Conservation (phyloP, 2,113 vertebrate species). For the Thryonomys swinderianus region DNA sequence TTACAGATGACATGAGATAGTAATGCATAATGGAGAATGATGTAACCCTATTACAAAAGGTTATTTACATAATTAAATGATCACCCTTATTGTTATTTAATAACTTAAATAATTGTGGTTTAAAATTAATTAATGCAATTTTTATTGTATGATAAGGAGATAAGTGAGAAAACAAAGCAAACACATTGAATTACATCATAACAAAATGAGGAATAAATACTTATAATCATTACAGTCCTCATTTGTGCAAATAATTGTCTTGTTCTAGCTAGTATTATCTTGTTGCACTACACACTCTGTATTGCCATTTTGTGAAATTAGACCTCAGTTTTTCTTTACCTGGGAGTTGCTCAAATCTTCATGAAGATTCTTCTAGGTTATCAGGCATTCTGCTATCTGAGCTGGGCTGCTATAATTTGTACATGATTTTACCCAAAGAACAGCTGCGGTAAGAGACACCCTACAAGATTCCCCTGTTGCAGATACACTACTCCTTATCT, state of each 20-base stretch:
- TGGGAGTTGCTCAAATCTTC: background rate
- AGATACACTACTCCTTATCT: background rate
- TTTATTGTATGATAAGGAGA: background rate
- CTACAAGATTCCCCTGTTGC: background rate
- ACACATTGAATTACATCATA: background rate
- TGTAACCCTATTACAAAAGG: background rate
- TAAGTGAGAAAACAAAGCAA: background rate
- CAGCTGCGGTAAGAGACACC: background rate
- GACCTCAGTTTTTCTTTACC: background rate
- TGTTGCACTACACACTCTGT: background rate
- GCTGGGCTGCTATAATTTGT: background rate
- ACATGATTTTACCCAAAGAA: background rate
- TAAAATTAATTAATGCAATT: background rate
- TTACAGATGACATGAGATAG: background rate
- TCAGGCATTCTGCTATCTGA: background rate
- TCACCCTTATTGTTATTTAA: background rate
- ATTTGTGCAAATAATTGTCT: background rate
- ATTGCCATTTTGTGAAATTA: background rate
- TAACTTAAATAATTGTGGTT: background rate
- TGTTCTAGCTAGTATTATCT: background rate
- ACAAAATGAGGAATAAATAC: background rate
- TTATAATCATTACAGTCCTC: background rate
- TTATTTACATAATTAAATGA: background rate
- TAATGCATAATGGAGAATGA: background rate
- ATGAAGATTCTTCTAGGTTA: background rate